Evolutionary conservation across 1,140 invertebrate genomes (phyloP).

Genomic region (Drosophila rhopaloa): DNA sequence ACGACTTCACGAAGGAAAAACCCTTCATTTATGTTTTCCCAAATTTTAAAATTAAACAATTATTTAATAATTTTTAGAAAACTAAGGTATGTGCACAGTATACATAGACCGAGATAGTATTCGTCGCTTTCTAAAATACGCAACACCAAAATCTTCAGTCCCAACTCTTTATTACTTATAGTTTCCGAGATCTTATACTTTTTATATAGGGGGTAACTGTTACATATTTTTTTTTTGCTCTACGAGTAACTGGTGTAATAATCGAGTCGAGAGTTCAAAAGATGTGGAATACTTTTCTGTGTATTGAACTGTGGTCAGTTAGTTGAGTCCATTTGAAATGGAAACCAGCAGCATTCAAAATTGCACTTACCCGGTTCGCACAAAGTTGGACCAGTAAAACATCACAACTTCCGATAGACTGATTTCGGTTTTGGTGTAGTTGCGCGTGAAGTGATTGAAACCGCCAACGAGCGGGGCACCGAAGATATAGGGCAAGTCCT

Average conservation of each 20-base stretch:
- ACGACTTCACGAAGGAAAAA: too few relatives aligned
- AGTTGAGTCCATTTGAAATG: background rate
- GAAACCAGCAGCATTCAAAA: background rate
- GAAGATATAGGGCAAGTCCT: constrained; percentile 96
- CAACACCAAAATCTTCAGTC: too few relatives aligned
- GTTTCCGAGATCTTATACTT: too few relatives aligned
- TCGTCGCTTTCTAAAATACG: too few relatives aligned
- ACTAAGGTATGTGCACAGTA: too few relatives aligned
- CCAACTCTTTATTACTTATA: too few relatives aligned
- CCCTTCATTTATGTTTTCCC: too few relatives aligned
- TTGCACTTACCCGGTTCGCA: constrained; percentile 94
- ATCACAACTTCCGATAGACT: constrained; percentile 96
- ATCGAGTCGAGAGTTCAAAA: background rate
- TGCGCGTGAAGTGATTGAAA: constrained; percentile 92
- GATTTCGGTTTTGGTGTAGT: constrained; percentile 96
- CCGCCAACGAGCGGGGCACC: constrained; percentile 92
- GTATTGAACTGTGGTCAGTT: background rate
- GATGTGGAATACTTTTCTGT: background rate
- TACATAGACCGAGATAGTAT: too few relatives aligned
- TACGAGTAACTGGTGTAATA: too few relatives aligned
- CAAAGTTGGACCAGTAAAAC: constrained; percentile 98
- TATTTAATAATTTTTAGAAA: too few relatives aligned
- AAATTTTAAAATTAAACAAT: background rate
- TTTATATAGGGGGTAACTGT: too few relatives aligned
- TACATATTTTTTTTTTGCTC: too few relatives aligned